A percentile compares a stretch with the other conserved stretches of the same genome.
Conservation (phyloP, 2,797 vertebrate species). For the Anguilla marmorata region DNA sequence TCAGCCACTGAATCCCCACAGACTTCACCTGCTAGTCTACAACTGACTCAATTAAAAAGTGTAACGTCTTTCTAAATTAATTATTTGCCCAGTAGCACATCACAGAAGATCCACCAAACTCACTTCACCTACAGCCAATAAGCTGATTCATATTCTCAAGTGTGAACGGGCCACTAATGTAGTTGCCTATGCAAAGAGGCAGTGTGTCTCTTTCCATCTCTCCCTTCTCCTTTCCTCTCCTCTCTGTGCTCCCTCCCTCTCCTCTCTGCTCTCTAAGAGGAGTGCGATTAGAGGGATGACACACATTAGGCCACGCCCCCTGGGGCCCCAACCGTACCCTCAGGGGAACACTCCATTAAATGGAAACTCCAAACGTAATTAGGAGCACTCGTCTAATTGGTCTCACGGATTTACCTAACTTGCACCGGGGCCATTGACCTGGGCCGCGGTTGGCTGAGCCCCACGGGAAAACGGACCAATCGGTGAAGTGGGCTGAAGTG, state of each 20-base stretch:
- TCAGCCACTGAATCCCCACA: too few species aligned
- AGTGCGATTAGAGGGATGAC: slow-evolving; percentile 31
- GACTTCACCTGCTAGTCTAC: too few species aligned
- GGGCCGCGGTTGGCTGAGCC: not conserved
- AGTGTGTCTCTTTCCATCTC: not conserved
- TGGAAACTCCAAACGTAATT: slow-evolving; percentile 30
- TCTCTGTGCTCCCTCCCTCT: not conserved
- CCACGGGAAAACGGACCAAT: not conserved
- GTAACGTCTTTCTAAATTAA: too few species aligned
- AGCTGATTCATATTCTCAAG: too few species aligned
- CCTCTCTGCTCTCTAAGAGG: not conserved
- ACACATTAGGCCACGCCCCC: slow-evolving; percentile 31
- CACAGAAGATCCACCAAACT: too few species aligned
- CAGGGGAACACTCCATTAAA: slow-evolving; percentile 40
- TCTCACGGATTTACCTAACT: not conserved
- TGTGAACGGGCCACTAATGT: not conserved
- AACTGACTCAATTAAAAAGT: too few species aligned
- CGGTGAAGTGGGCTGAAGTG: not conserved
- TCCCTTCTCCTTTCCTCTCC: not conserved
- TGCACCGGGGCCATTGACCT: not conserved
- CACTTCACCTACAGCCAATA: too few species aligned
- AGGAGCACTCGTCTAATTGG: slow-evolving; percentile 19
- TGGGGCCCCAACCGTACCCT: slow-evolving; percentile 12
- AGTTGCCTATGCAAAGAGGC: not conserved
- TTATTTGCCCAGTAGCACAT: too few species aligned